Evolutionary conservation across 2,797 vertebrate genomes (phyloP).

Genomic region (Notolabrus celidotus): DNA sequence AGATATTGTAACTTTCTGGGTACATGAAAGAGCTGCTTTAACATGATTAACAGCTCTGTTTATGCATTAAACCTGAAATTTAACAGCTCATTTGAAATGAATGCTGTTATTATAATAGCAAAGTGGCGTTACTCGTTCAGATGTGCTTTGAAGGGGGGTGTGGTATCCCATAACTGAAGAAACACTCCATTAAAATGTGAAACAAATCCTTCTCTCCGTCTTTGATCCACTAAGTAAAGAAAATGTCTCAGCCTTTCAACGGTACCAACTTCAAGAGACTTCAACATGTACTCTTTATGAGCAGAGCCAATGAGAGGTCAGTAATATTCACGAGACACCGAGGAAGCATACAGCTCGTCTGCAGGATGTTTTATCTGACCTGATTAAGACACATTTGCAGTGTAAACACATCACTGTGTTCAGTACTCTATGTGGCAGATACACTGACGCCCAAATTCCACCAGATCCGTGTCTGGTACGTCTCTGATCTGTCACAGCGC

Average conservation of each 20-base stretch:
- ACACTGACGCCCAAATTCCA: no score
- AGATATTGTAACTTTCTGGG: no score
- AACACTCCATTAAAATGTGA: not conserved
- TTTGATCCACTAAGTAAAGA: not conserved
- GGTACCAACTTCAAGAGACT: not conserved
- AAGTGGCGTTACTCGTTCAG: not conserved
- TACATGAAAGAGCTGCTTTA: no score
- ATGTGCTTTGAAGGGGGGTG: constrained; percentile 17
- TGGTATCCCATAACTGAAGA: not conserved
- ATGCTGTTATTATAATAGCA: not conserved
- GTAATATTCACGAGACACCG: not conserved
- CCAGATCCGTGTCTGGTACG: no score
- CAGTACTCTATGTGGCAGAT: no score
- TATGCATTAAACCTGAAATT: not conserved
- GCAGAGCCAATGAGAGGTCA: not conserved
- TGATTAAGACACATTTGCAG: no score
- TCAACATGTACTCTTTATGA: not conserved
- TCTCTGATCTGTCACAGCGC: no score
- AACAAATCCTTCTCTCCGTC: constrained; percentile 9
- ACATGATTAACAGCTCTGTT: not conserved
- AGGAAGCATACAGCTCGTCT: not conserved
- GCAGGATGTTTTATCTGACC: no score
- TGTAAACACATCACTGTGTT: no score
- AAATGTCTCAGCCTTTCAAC: not conserved
- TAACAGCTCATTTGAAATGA: not conserved